Base-by-base conservation (phyloP, 2,113 vertebrate genomes). In the Mesoclemmys tuberculata region DNA sequence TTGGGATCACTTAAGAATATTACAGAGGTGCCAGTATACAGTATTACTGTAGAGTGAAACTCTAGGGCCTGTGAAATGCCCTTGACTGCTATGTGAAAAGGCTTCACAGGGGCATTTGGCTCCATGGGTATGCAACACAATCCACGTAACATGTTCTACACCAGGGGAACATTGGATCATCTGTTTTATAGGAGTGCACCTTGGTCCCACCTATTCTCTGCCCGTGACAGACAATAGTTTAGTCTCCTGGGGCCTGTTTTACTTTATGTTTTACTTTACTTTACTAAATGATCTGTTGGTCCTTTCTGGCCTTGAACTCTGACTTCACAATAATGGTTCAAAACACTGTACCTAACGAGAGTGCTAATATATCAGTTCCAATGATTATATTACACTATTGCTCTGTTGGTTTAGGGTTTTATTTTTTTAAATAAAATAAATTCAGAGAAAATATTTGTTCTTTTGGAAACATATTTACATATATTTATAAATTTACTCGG, bases 1-100 rank as follows among this genome's bases (percentile, higher is more conserved):
- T 94, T 86, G 91, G 51, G 21, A 71, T 94, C 96, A 94, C 87
- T 38, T 44, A 93, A 91, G 94, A 92, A 77, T 44, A 83, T 13
- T 97, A 81, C 90, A 90, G 92, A 8, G 88, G 54, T 68, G 44
- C 10, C 35, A 83, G 55, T 85, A 79, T 61, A 44, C 95, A 94
- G 2, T 97, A 85, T 91, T 3, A 14, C 74, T 87, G 26, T 71
- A 21, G 26, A 82, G 86, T 85, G 81, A 96, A 96, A 93, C 93
- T 38, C 29, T 46, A 71, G n/a, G 44, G 51, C 85, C 88, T 92
- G 48, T 16, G 46, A 51, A 58, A 29, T n/a, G 19, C n/a, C 35
- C 35, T 68, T n/a, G 64, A 38, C 64, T 68, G 18, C 8, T 38
- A 21, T n/a, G 64, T 68, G 64, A 68, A 68, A 68, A 68, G 18